Evolutionary conservation across 2,797 vertebrate species (phyloP).

Genomic region (Naso thynnoides): DNA sequence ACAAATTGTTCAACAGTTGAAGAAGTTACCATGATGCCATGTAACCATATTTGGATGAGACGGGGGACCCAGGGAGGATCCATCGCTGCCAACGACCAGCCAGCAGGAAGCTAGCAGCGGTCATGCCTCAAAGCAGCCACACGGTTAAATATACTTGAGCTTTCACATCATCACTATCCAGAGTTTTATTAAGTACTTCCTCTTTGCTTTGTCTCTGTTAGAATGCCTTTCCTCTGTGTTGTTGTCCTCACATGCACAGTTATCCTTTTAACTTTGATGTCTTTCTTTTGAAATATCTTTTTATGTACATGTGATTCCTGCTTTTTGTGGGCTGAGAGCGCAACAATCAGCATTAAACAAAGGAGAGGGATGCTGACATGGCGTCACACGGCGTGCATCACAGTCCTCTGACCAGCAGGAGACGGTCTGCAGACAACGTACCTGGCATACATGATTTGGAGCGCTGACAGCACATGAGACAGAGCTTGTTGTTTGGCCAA

Average conservation of each 20-base stretch:
- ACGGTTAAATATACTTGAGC: too few relatives aligned
- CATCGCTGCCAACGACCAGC: too few relatives aligned
- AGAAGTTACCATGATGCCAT: too few relatives aligned
- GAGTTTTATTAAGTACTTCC: too few relatives aligned
- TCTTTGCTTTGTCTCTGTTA: too few relatives aligned
- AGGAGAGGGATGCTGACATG: too few relatives aligned
- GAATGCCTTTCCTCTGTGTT: not conserved
- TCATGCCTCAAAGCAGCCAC: too few relatives aligned
- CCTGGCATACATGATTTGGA: conserved; percentile 99
- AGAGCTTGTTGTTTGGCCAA: conserved; percentile 96
- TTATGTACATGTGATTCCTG: not conserved
- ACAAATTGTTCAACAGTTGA: too few relatives aligned
- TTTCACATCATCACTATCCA: too few relatives aligned
- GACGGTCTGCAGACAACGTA: conserved; percentile 67
- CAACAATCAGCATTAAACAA: not conserved
- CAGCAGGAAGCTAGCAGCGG: too few relatives aligned
- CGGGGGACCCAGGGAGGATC: too few relatives aligned
- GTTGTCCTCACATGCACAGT: not conserved
- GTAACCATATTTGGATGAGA: too few relatives aligned
- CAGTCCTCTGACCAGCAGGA: not conserved
- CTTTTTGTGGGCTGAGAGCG: not conserved
- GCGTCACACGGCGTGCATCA: not conserved
- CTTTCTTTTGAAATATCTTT: not conserved
- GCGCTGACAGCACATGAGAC: conserved; percentile 92
- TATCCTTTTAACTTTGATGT: not conserved